Evolutionary conservation across 1,140 invertebrate species (phyloP).

Genomic region (Cardiocondyla obscurior): DNA sequence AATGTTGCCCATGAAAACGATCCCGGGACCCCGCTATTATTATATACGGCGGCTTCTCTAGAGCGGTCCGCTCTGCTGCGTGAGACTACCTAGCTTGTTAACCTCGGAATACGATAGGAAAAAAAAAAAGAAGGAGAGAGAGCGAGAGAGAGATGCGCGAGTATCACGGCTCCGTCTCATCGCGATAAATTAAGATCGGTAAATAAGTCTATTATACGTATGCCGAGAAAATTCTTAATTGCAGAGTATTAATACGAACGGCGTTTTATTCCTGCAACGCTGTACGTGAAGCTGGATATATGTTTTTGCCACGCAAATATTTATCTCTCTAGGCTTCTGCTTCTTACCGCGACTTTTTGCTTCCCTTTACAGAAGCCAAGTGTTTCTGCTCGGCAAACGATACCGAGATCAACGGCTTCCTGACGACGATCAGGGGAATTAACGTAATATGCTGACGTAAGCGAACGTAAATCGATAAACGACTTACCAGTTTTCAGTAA

Average conservation of each 20-base stretch:
- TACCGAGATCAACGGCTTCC: background rate
- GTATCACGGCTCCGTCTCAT: constrained; percentile 7
- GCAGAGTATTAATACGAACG: background rate
- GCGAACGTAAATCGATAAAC: constrained; percentile 11
- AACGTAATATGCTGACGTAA: background rate
- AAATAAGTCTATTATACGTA: constrained; percentile 43
- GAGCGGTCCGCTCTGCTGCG: constrained; percentile 15
- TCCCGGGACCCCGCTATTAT: constrained; percentile 65
- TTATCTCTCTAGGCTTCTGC: no score
- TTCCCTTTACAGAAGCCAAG: background rate
- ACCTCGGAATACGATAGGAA: constrained; percentile 46
- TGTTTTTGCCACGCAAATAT: background rate
- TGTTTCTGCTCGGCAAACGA: background rate
- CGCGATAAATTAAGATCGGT: constrained; percentile 40
- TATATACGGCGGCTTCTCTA: constrained; percentile 59
- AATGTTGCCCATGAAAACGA: constrained; percentile 69
- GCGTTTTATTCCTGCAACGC: background rate
- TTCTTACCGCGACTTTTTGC: background rate
- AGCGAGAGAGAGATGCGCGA: background rate
- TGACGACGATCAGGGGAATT: background rate
- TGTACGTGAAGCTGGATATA: background rate
- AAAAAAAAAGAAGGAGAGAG: no score
- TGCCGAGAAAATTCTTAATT: background rate
- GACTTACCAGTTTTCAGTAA: constrained; percentile 2
- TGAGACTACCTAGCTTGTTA: constrained; percentile 55